phyloP scores from a whole-genome alignment of 2,113 vertebrate species.

The Chloropsis cyanopogon region DNA sequence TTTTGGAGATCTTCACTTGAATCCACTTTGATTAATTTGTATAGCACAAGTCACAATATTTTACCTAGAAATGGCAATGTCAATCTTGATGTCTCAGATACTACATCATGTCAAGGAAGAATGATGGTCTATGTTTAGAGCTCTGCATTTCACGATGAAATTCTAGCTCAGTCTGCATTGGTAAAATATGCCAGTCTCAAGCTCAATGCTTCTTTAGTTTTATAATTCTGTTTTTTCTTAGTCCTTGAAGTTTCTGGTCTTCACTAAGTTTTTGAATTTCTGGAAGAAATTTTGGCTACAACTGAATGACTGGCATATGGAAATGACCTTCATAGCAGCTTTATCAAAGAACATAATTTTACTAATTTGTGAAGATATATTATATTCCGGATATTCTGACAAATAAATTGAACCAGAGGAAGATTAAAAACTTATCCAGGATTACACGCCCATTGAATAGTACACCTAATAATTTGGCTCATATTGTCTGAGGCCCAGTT shows the following conservation, averaged over 20 bases:
- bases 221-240: neutral
- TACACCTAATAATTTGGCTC: neutral
- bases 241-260: neutral
- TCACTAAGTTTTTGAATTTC: neutral
- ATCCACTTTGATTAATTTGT: neutral
- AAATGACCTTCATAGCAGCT: neutral
- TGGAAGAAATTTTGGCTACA: neutral
- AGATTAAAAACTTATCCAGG: neutral
- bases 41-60: neutral
- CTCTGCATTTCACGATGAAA: neutral
- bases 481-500: neutral
- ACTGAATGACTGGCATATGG: neutral
- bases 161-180: neutral
- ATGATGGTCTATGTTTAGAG: neutral
- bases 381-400: neutral
- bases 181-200: neutral
- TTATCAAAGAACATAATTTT: neutral
- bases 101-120: neutral
- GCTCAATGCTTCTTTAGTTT: neutral
- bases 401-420: neutral
- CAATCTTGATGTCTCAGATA: neutral
- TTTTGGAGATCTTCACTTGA: neutral
- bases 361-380: neutral
- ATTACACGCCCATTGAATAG: neutral
- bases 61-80: neutral